phyloP scores from a whole-genome alignment of 2,888 invertebrate genomes.

The Drosophila vallismaia region DNA sequence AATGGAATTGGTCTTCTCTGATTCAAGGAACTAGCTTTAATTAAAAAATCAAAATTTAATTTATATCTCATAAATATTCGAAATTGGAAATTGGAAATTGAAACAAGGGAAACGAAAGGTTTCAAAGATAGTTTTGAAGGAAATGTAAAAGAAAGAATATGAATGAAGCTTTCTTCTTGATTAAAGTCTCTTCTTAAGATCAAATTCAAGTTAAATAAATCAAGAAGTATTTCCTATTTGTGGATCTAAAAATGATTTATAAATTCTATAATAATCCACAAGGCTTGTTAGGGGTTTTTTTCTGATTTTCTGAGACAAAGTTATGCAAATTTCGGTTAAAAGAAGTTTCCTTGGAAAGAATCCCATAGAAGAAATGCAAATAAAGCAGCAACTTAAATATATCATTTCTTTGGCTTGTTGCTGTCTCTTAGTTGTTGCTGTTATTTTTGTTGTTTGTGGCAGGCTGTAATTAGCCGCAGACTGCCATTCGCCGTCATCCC shows the following conservation, averaged over 20 bases:
- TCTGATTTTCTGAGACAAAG: background rate
- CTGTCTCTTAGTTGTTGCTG: constrained; percentile 41
- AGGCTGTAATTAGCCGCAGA: constrained; percentile 79
- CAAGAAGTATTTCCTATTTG: no score
- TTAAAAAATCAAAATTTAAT: background rate
- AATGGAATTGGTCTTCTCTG: background rate
- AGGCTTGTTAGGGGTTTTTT: background rate
- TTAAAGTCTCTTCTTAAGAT: no score
- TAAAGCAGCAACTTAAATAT: constrained; percentile 63
- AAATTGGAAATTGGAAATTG: no score
- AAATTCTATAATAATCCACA: background rate
- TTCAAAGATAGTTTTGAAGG: no score
- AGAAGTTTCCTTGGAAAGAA: background rate
- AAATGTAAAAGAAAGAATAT: no score
- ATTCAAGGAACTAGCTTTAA: constrained; percentile 7
- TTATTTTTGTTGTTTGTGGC: constrained; percentile 41
- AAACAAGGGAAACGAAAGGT: no score
- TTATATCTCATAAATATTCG: background rate
- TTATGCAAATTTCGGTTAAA: background rate
- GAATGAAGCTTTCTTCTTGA: no score
- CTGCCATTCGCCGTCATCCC: constrained; percentile 58
- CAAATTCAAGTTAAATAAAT: no score
- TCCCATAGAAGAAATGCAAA: constrained; percentile 49
- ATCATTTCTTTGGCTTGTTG: constrained; percentile 64
- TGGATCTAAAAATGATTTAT: background rate